A percentile compares a stretch with the other conserved stretches of the same genome.
These are phyloP conservation scores for Chelonus formosanus DNA, from an alignment of 2,888 invertebrate species.

Conservation along the genomic window DNA sequence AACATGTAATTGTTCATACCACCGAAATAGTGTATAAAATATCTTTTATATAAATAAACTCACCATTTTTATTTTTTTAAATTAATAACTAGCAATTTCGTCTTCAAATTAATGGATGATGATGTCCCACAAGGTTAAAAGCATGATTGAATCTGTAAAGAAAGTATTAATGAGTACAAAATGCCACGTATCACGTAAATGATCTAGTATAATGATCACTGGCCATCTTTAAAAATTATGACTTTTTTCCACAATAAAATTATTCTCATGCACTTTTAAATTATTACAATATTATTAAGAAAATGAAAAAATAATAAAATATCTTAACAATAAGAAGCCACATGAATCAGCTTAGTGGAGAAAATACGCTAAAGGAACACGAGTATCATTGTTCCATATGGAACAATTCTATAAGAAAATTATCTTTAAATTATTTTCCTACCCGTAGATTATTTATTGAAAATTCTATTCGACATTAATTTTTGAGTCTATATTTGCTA, in stretches of 20 bases:
- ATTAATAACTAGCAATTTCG: slow-evolving; percentile 9
- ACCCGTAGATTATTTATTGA: slow-evolving; percentile 16
- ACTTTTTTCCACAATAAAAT: too few species aligned
- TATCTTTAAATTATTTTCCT: not conserved
- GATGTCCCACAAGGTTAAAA: slow-evolving; percentile 9
- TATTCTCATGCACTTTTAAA: too few species aligned
- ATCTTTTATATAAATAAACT: not conserved
- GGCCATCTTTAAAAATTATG: too few species aligned
- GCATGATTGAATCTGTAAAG: slow-evolving; percentile 20
- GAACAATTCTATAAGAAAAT: not conserved
- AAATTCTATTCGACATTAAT: slow-evolving; percentile 7
- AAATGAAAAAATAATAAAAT: too few species aligned
- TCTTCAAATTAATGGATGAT: slow-evolving; percentile 10
- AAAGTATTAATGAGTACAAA: slow-evolving; percentile 5
- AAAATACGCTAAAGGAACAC: not conserved
- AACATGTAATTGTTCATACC: not conserved
- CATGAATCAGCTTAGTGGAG: too few species aligned
- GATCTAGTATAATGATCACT: slow-evolving; percentile 6
- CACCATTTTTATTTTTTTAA: slow-evolving; percentile 22
- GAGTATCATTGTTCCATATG: slow-evolving; percentile 16
- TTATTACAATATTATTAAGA: too few species aligned
- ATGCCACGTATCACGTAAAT: slow-evolving; percentile 10
- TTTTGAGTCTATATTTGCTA: slow-evolving; percentile 4
- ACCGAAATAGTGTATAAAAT: not conserved
- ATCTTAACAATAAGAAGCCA: too few species aligned